Evolutionary conservation across 1,140 invertebrate genomes (phyloP).

Genomic region (Drosophila tropicalis): DNA sequence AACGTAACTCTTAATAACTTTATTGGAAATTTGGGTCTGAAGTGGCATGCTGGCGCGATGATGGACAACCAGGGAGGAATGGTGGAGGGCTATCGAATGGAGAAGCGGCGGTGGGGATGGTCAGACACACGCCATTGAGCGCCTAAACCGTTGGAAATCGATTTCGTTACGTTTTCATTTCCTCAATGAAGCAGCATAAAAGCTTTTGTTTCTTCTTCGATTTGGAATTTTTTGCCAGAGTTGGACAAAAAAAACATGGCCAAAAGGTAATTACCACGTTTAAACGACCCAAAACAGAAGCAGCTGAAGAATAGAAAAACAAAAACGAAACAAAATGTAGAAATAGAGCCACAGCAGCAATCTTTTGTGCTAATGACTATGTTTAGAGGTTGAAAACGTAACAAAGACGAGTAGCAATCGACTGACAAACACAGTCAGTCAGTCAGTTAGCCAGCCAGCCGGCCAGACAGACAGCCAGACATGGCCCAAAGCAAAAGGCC

Average conservation of each 20-base stretch:
- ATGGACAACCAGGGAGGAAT: background rate
- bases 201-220: slow-evolving; percentile 14
- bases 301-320: slow-evolving; percentile 29
- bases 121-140: slow-evolving; percentile 66
- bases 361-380: slow-evolving; percentile 77
- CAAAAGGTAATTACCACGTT: slow-evolving; percentile 74
- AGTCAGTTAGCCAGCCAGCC: slow-evolving; percentile 48
- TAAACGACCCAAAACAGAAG: slow-evolving; percentile 68
- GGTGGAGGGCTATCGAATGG: slow-evolving; percentile 12
- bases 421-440: slow-evolving; percentile 60
- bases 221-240: slow-evolving; percentile 25
- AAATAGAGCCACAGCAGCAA: slow-evolving; percentile 37
- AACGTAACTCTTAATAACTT: slow-evolving; percentile 73
- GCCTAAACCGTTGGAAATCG: slow-evolving; percentile 70
- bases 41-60: slow-evolving; percentile 9
- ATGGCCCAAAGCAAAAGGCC: slow-evolving; percentile 50
- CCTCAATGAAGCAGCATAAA: slow-evolving; percentile 63
- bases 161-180: slow-evolving; percentile 80
- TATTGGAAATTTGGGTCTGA: slow-evolving; percentile 47
- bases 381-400: slow-evolving; percentile 55
- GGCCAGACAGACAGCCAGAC: slow-evolving; percentile 7
- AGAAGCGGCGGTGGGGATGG: slow-evolving; percentile 8
- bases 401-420: slow-evolving; percentile 68
- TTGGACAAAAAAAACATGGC: slow-evolving; percentile 40
- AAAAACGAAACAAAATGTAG: background rate